Base-by-base conservation (phyloP, 2,113 vertebrate species). In the Opisthocomus hoazin region DNA sequence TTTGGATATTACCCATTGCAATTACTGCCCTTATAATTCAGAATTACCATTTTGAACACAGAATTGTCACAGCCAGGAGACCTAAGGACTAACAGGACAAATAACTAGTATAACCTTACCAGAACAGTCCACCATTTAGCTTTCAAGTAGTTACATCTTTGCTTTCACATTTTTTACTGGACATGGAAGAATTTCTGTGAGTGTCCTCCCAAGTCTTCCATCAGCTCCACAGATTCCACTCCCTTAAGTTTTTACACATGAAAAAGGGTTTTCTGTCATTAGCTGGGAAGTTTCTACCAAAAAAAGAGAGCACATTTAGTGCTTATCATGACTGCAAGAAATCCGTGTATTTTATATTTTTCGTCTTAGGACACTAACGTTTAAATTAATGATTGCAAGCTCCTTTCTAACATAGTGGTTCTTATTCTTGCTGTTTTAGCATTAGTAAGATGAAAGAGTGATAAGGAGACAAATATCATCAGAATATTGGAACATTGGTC, bases 1-100 rank as follows among this genome's bases (percentile, higher is more conserved):
- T 97, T 89, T 94, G 51, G 34, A 82, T 91, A 89, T 87, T 96
- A 96, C 83, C 43, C n/a, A 79, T 34, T 57, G 58, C 58, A 96
- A 77, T n/a, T 11, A 41, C 58, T 73, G 30, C 50, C 56, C 36
- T 75, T 64, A 66, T 66, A 66, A 71, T 58, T 83, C 65, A 48
- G 57, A 64, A 66, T 43, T 86, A 84, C 6, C 4, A 24, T 71
- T 97, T 58, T 65, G 51, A 57, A 84, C 32, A 74, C 1, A 11
- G 53, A 63, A 48, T 75, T 46, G 37, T 87, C 56, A 64, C 48
- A 93, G 19, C 27, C 83, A 46, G 14, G 19, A 69, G 19, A 84
- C 30, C 30, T 91, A 41, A 58, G 58, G 24, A 61, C 30, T 37
- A 71, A 57, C 8, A 70, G 37, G 36, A 88, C 26, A 93, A 91